Evolutionary conservation across 2,113 vertebrate genomes (phyloP).

Genomic region (Hippocampus comes): DNA sequence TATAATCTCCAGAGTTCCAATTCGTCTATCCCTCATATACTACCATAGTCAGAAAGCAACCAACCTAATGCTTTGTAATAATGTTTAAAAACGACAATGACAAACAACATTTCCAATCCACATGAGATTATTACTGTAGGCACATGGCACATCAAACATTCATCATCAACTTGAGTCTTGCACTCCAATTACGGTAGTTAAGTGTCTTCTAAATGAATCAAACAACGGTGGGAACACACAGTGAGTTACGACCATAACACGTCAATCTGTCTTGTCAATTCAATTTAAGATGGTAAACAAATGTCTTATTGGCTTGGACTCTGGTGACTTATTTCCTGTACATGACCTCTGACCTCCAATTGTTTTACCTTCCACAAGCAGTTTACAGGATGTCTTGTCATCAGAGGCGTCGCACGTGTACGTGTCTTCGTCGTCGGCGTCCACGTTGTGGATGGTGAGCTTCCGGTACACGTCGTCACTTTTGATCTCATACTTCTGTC

Average conservation of each 20-base stretch:
- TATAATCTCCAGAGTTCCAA: no score
- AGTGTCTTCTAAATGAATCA: background rate
- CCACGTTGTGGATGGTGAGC: conserved; percentile 83
- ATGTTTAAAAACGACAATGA: no score
- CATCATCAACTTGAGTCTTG: background rate
- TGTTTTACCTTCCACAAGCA: conserved; percentile 89
- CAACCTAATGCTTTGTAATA: no score
- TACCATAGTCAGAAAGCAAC: no score
- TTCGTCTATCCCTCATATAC: no score
- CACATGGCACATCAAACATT: conserved; percentile 3
- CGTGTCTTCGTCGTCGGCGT: conserved; percentile 81
- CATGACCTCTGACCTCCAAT: conserved; percentile 15
- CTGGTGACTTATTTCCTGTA: conserved; percentile 49
- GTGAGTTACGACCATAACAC: background rate
- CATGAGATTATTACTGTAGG: background rate
- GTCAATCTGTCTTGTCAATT: no score
- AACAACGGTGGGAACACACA: background rate
- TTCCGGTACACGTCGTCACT: conserved; percentile 87
- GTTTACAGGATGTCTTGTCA: conserved; percentile 87
- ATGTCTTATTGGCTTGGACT: conserved; percentile 24
- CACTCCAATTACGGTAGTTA: background rate
- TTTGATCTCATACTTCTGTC: conserved; percentile 81
- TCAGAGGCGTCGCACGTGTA: conserved; percentile 89
- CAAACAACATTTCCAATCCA: background rate
- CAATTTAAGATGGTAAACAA: background rate